Conservation (phyloP, 2,888 invertebrate genomes). For the Chromoteleia sp. region DNA sequence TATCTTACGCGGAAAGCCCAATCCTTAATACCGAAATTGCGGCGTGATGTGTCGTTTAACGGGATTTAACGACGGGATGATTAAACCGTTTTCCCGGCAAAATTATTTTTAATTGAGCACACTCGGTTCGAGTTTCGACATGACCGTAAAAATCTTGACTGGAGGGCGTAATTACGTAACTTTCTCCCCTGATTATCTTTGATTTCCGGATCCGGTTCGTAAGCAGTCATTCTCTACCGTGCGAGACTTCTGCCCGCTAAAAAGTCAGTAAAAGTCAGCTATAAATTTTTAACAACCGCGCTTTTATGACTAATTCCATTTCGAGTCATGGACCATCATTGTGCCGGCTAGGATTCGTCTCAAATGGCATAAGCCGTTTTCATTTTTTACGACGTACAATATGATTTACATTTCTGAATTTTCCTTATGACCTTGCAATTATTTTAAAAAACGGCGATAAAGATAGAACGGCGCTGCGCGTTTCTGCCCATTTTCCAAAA, state of each 20-base stretch:
- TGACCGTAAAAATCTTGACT: no score
- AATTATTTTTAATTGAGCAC: no score
- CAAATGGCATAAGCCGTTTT: slow-evolving; percentile 51
- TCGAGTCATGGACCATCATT: slow-evolving; percentile 57
- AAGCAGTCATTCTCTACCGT: slow-evolving; percentile 14
- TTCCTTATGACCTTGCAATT: slow-evolving; percentile 47
- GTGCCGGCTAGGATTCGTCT: slow-evolving; percentile 48
- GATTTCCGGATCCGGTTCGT: slow-evolving; percentile 39
- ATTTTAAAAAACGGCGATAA: slow-evolving; percentile 23
- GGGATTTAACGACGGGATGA: no score
- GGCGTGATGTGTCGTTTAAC: no score
- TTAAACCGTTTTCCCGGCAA: no score
- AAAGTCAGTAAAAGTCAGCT: slow-evolving; percentile 56
- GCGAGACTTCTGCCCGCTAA: slow-evolving; percentile 40
- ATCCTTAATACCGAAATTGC: no score
- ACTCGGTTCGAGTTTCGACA: no score
- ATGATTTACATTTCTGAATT: slow-evolving; percentile 55
- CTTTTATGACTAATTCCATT: slow-evolving; percentile 64
- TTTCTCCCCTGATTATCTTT: slow-evolving; percentile 48
- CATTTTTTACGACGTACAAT: slow-evolving; percentile 61
- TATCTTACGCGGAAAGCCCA: no score
- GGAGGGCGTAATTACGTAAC: no score
- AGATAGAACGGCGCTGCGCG: neutral
- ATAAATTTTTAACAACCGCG: slow-evolving; percentile 61
- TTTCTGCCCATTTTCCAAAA: neutral